Conservation (phyloP, 2,888 invertebrate species). For the Zygogramma bicolorata region DNA sequence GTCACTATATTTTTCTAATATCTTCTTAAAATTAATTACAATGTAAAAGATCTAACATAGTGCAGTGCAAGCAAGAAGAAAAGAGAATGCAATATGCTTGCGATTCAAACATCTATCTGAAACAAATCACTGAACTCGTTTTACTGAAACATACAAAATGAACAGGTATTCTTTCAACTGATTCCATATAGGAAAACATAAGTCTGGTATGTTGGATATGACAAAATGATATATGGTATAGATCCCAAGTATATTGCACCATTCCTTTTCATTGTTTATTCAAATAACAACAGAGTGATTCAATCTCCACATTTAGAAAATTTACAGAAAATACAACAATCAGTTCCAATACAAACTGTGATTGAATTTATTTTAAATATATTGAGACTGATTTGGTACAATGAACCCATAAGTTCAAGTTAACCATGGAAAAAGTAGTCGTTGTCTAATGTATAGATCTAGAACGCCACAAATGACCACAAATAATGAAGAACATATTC, state of each 20-base stretch:
- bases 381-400: not conserved
- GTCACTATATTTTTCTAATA: constrained; percentile 6
- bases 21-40: constrained; percentile 31
- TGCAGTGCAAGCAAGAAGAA: constrained; percentile 4
- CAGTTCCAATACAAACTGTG: not conserved
- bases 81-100: constrained; percentile 22
- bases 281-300: not conserved
- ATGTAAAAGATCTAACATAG: constrained; percentile 30
- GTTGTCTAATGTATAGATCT: too few species aligned
- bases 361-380: not conserved
- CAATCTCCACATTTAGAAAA: not conserved
- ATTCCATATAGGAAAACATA: too few species aligned
- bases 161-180: too few species aligned
- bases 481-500: not conserved
- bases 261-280: not conserved
- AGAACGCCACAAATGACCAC: too few species aligned
- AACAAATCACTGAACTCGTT: not conserved
- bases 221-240: too few species aligned
- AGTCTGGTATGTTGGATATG: too few species aligned
- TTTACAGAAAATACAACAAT: not conserved
- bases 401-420: too few species aligned
- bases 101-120: not conserved
- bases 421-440: too few species aligned
- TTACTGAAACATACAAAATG: not conserved
- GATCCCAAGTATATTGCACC: not conserved